phyloP scores from a whole-genome alignment of 2,797 vertebrate species.

The Myotis vivesi region DNA sequence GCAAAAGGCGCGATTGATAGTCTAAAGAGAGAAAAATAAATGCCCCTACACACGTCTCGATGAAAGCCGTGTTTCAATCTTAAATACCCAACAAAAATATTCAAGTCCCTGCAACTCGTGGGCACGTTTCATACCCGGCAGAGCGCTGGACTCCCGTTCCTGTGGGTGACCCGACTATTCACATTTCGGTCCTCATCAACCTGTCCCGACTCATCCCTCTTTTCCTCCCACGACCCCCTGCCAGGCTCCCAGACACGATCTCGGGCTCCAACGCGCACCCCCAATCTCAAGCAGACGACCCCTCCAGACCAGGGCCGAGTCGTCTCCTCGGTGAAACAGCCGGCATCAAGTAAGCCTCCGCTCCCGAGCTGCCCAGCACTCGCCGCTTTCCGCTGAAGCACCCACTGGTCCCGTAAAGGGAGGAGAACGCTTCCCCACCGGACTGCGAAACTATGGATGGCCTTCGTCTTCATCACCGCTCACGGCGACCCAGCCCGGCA shows the following conservation, averaged over 20 bases:
- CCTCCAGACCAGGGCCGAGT: background rate
- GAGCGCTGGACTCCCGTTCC: background rate
- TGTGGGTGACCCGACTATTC: background rate
- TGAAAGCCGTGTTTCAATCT: background rate
- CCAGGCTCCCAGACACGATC: background rate
- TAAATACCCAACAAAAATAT: background rate
- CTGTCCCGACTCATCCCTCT: background rate
- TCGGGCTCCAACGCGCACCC: background rate
- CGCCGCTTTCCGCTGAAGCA: background rate
- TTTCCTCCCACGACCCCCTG: background rate
- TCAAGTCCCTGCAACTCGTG: background rate
- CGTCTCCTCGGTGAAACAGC: slow-evolving; percentile 31
- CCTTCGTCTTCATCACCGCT: background rate
- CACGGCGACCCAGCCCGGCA: background rate
- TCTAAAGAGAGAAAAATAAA: background rate
- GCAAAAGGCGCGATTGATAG: background rate
- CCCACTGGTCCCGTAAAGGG: background rate
- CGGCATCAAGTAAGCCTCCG: background rate
- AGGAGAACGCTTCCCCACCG: background rate
- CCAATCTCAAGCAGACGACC: slow-evolving; percentile 42
- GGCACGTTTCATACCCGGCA: background rate
- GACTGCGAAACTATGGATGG: background rate
- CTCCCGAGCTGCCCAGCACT: background rate
- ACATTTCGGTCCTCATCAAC: background rate
- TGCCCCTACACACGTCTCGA: background rate